Percentiles rank a stretch among this genome's conserved stretches.
Conservation (phyloP, 2,888 invertebrate species). For the Steromphala cineraria region DNA sequence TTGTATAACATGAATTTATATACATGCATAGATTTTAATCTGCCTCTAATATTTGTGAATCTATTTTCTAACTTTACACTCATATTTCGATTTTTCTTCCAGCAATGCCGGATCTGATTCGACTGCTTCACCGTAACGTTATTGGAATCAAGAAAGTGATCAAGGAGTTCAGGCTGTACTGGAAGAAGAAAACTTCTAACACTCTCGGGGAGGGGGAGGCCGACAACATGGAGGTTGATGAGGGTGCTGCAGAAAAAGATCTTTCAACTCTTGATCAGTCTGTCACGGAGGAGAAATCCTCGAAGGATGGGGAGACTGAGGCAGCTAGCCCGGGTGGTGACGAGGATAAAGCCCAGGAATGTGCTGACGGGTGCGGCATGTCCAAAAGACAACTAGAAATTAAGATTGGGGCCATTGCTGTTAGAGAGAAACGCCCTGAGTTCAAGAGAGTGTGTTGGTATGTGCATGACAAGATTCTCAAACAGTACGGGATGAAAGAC, state of each 20-base stretch:
- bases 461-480: slow-evolving; percentile 79
- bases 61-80: no score
- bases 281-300: slow-evolving; percentile 8
- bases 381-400: slow-evolving; percentile 70
- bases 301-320: slow-evolving; percentile 15
- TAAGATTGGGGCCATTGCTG: slow-evolving; percentile 80
- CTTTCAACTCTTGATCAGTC: slow-evolving; percentile 26
- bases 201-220: slow-evolving; percentile 20
- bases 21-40: no score
- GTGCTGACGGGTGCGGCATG: slow-evolving; percentile 52
- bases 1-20: no score
- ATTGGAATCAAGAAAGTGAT: slow-evolving; percentile 79
- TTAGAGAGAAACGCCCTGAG: slow-evolving; percentile 79
- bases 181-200: slow-evolving; percentile 76
- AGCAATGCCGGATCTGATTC: slow-evolving; percentile 81
- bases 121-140: slow-evolving; percentile 82
- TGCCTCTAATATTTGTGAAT: no score
- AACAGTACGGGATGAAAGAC: slow-evolving; percentile 78
- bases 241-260: slow-evolving; percentile 21
- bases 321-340: background rate
- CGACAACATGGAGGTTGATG: slow-evolving; percentile 37
- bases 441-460: slow-evolving; percentile 82
- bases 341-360: background rate
- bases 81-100: slow-evolving; percentile 31
- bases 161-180: slow-evolving; percentile 81